These are phyloP conservation scores for Scolopax mira DNA, from an alignment of 2,113 vertebrate species.

Conservation along the genomic window DNA sequence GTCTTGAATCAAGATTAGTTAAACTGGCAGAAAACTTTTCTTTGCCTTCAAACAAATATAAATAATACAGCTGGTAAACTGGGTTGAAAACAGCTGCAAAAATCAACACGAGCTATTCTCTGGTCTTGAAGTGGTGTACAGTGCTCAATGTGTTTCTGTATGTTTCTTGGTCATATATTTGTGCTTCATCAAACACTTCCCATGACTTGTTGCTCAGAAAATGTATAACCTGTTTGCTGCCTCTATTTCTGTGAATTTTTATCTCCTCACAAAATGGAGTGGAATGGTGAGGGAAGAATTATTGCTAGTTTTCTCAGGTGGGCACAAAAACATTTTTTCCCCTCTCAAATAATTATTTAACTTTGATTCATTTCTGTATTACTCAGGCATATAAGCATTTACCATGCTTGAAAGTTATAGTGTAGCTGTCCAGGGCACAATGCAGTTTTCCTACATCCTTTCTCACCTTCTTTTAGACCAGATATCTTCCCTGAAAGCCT, in stretches of 20 bases:
- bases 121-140: not conserved
- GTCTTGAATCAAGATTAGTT: not conserved
- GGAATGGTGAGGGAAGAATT: not conserved
- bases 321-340: rapidly evolving
- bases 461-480: not conserved
- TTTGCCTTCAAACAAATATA: not conserved
- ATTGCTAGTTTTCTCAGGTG: not conserved
- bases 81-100: not conserved
- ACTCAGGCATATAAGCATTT: not conserved
- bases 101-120: not conserved
- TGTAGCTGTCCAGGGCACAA: not conserved
- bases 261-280: not conserved
- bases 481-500: not conserved
- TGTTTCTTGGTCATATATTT: not conserved
- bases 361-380: not conserved
- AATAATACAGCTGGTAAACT: not conserved
- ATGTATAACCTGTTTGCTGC: not conserved
- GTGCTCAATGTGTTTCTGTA: not conserved
- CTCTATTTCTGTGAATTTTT: not conserved
- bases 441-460: not conserved
- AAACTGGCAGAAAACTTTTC: not conserved
- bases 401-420: not conserved
- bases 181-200: not conserved
- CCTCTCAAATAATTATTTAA: not conserved
- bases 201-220: not conserved